Base-by-base conservation (phyloP, 2,797 vertebrate species). In the Pipistrellus pygmaeus region DNA sequence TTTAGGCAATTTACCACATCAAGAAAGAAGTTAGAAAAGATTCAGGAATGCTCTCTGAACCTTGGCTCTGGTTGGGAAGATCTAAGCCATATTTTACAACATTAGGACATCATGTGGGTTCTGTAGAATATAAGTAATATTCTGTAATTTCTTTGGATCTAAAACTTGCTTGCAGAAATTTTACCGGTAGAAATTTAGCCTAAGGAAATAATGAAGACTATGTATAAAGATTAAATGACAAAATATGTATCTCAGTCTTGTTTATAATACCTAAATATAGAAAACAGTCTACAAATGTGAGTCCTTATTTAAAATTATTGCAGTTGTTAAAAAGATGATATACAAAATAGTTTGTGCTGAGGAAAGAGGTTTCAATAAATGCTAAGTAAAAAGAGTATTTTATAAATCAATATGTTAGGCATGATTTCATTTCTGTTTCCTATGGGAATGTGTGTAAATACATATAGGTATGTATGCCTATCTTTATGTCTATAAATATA, bases 1-100 rank as follows among this genome's bases (percentile, higher is more conserved):
- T 77, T 77, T 73, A 87, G 73, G 69, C 72, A 96, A 96, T 88
- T 96, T 82, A 94, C 81, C 86, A 78, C 84, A 88, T 88, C 89
- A 93, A 92, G 73, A 94, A 93, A 86, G 30, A 21, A 73, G 69
- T 83, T 83, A 90, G 68, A 82, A 96, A 83, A 3, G 51, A 71
- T 69, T 96, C 81, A 88, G 66, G 85, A 90, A 80, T 27, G 69
- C 30, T 84, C 64, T 90, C 53, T 83, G 57, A 96, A 90, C 13
- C 17, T 82, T 91, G 71, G 30, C 41, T 89, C 32, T 38, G 18
- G 69, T 71, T 86, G 69, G 53, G 27, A 73, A 93, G 18, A 91
- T 55, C 64, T 75, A 82, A 94, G 69, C 44, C 10, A 23, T 48
- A 77, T 93, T 89, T 89, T 60, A 93, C 30, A 78, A 44, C n/a